A percentile compares a stretch with the other conserved stretches of the same genome.
phyloP scores from a whole-genome alignment of 2,113 vertebrate genomes.

The Mus musculus region DNA sequence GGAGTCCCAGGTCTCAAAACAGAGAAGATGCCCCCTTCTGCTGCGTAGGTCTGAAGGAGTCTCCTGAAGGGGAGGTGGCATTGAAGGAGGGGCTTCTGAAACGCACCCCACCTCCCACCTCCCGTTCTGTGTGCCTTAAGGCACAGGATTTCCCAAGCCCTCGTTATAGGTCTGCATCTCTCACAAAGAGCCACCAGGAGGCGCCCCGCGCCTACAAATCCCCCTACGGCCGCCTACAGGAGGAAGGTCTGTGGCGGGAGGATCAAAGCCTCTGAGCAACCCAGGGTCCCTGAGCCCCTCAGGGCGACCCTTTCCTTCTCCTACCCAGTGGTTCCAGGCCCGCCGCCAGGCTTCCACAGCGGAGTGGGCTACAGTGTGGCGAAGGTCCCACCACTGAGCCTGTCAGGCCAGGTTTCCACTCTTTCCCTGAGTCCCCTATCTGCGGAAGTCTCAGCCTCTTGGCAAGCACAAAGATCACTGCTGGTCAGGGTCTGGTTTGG shows the following conservation, averaged over 20 bases:
- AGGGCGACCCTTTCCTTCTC: not conserved
- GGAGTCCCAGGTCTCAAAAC: not conserved
- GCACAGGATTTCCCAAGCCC: no score
- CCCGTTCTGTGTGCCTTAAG: not conserved
- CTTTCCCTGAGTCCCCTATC: not conserved
- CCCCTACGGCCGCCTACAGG: rapidly evolving
- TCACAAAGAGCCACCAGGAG: constrained; percentile 36
- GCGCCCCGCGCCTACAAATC: not conserved
- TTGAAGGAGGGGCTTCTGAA: not conserved
- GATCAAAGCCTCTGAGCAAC: rapidly evolving
- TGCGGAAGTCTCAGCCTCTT: not conserved
- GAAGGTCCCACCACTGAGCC: not conserved
- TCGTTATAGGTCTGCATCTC: not conserved
- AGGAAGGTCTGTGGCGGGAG: rapidly evolving
- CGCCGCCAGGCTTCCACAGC: not conserved
- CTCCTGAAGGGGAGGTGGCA: not conserved
- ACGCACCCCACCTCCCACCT: not conserved
- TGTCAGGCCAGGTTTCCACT: rapidly evolving
- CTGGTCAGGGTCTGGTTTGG: not conserved
- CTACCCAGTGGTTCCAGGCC: not conserved
- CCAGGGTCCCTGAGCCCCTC: not conserved
- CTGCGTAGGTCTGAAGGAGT: not conserved
- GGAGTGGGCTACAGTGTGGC: not conserved
- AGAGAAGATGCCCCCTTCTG: not conserved
- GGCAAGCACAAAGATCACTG: not conserved